Evolutionary conservation across 2,797 vertebrate genomes (phyloP).

Genomic region (Cirrhinus mrigala): DNA sequence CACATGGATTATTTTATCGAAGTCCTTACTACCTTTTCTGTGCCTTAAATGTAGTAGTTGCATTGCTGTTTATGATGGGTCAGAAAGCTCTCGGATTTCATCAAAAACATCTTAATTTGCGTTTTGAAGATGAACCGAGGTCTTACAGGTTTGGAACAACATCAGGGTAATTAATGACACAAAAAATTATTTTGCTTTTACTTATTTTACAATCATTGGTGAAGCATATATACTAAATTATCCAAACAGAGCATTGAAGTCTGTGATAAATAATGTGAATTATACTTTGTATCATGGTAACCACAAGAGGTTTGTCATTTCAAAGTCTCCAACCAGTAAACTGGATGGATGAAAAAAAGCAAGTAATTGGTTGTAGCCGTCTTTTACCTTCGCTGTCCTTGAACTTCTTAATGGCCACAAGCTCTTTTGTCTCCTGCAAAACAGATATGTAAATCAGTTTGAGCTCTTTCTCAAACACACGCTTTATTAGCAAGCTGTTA

Average conservation of each 20-base stretch:
- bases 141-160: no score
- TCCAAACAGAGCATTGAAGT: not conserved
- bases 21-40: no score
- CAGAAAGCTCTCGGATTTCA: no score
- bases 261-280: not conserved
- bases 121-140: no score
- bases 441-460: slow-evolving; percentile 61
- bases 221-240: no score
- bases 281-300: slow-evolving; percentile 8
- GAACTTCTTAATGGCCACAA: slow-evolving; percentile 99
- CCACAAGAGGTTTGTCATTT: not conserved
- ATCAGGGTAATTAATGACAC: no score
- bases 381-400: slow-evolving; percentile 97
- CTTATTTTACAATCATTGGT: no score
- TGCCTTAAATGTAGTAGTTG: no score
- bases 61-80: no score
- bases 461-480: slow-evolving; percentile 24
- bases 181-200: no score
- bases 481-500: slow-evolving; percentile 29
- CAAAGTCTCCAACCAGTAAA: not conserved
- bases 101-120: no score
- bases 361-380: slow-evolving; percentile 14
- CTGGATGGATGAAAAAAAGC: slow-evolving; percentile 20
- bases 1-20: no score
- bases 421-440: slow-evolving; percentile 97